Conservation (phyloP, 2,113 vertebrate genomes). For the crab-eating macaque (Macaca fascicularis) region DNA sequence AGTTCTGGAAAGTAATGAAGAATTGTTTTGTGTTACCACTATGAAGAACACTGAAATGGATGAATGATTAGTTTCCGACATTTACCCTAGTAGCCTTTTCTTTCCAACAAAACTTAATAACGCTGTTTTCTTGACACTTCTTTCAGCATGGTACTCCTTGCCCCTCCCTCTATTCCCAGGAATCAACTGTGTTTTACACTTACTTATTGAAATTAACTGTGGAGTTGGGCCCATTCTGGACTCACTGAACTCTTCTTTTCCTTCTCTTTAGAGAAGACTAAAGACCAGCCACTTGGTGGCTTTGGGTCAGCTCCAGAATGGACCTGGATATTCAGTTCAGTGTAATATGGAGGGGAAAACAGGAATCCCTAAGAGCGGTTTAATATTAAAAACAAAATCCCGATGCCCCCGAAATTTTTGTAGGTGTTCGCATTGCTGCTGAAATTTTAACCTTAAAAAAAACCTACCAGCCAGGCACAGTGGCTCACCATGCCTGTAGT, state of each 20-base stretch:
- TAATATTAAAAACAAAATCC: conserved; percentile 41
- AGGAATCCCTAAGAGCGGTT: background rate
- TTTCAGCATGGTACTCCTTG: background rate
- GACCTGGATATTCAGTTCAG: background rate
- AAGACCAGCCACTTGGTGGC: background rate
- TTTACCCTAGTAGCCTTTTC: background rate
- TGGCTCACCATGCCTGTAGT: too few species aligned
- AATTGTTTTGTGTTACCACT: conserved; percentile 2
- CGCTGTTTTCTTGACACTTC: background rate
- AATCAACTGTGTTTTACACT: conserved; percentile 11
- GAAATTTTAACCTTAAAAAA: background rate
- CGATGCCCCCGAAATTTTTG: background rate
- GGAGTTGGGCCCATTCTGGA: background rate
- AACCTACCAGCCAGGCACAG: background rate
- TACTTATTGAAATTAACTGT: background rate
- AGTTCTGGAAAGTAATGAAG: conserved; percentile 10
- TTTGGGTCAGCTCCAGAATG: background rate
- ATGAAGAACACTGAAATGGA: background rate
- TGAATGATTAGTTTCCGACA: background rate
- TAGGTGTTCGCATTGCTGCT: conserved; percentile 23
- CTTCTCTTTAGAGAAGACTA: background rate
- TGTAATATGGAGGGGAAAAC: background rate
- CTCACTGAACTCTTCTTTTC: background rate
- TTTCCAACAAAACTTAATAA: conserved; percentile 23
- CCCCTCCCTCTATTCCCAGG: background rate